Base-by-base conservation (phyloP, 1,140 invertebrate species). In the Whitmania pigra region DNA sequence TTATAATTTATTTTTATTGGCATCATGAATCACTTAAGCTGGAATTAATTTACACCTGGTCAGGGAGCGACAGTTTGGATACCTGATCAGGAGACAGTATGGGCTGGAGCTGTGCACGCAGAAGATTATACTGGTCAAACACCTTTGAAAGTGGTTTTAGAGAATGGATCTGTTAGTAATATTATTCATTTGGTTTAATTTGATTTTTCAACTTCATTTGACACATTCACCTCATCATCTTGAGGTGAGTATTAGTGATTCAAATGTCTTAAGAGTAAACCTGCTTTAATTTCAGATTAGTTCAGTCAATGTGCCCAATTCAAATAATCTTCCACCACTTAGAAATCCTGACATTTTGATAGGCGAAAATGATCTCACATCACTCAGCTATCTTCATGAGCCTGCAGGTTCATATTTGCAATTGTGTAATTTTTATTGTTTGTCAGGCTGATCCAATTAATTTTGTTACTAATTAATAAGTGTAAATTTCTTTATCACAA, bases 301-400 rank as follows among this genome's bases (percentile, higher is more conserved):
- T 25, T 72, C 36, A 18, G 74, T 80, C 31, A 68, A 75, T 13
- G 77, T 82, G 15, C 76, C 77, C 54, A 75, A 77, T 20, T 78
- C 79, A 68, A 75, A 75, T 20, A 86, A 92, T 73, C 83, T 98
- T 63, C 96, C 96, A 0, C 94, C 91, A 6, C 81, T 98, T 54
- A 85, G 93, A 68, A 98, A 99, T 84, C 95, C 96, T 0, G 90
- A 94, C 67, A 94, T 99, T 76, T 85, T 99, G 29, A 92, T 97
- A 74, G 95, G 95, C n/a, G 91, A 95, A 83, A 98, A 98, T 85
- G 96, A 99, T 84, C 86, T 99, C 60, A 99, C 95, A 0, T 91
- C 92, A 0, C 84, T 99, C 1, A 97, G 93, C 20, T 99, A 98
- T 80, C 86, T 99, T 0, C 95, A 99, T 82, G 96, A 99, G 83